Conservation (phyloP, 2,113 vertebrate genomes). For the Laterallus jamaicensis region DNA sequence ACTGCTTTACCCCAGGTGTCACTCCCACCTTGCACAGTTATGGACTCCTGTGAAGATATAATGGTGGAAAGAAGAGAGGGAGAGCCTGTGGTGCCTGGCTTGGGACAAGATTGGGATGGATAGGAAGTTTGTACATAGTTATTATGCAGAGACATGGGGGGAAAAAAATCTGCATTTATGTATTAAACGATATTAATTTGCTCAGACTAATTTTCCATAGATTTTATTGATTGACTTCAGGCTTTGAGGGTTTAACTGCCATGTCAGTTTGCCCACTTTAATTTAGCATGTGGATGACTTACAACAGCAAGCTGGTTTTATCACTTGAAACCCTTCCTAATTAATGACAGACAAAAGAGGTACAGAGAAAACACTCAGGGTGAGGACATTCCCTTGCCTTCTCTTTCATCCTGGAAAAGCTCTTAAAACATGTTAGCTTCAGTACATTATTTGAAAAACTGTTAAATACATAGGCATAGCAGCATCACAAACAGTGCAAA, state of each 20-base stretch:
- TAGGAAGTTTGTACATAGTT: background rate
- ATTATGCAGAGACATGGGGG: background rate
- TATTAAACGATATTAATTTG: constrained; percentile 38
- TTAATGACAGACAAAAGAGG: constrained; percentile 60
- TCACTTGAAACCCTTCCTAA: constrained; percentile 48
- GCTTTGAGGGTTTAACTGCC: constrained; percentile 53
- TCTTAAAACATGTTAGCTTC: background rate
- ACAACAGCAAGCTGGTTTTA: constrained; percentile 56
- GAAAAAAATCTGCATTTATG: background rate
- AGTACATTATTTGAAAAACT: background rate
- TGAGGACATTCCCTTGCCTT: background rate
- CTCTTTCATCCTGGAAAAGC: constrained; percentile 6
- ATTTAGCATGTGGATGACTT: constrained; percentile 61
- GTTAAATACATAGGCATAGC: background rate
- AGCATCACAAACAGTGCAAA: background rate
- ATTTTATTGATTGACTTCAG: constrained; percentile 64
- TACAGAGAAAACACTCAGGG: constrained; percentile 15
- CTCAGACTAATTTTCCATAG: constrained; percentile 62
- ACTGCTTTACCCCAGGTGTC: background rate
- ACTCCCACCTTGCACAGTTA: background rate
- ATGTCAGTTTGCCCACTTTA: constrained; percentile 41
- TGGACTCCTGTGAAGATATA: background rate
- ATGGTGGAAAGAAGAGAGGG: background rate
- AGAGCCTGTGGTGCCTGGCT: background rate
- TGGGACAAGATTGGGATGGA: background rate